Conservation (phyloP, 1,140 invertebrate species). For the Lasioglossum baleicum region DNA sequence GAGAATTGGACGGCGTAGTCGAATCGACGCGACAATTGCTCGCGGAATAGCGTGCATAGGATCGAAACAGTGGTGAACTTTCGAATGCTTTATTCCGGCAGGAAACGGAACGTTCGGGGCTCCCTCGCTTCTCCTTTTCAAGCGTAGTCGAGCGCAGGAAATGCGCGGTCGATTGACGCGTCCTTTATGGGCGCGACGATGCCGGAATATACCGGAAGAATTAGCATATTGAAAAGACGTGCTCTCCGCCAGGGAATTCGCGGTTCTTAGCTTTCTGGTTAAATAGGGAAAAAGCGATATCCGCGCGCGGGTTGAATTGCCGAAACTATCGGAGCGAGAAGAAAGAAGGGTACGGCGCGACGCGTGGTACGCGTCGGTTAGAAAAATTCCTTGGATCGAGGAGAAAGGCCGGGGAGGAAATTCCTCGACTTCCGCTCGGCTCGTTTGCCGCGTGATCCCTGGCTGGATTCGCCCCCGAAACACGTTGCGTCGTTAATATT, state of each 20-base stretch:
- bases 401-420: too few species aligned
- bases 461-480: too few species aligned
- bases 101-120: slow-evolving; percentile 40
- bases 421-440: too few species aligned
- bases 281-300: slow-evolving; percentile 73
- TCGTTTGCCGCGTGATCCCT: too few species aligned
- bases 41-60: neutral
- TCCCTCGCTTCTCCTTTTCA: slow-evolving; percentile 39
- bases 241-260: slow-evolving; percentile 59
- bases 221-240: slow-evolving; percentile 64
- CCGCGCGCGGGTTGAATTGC: too few species aligned
- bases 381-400: too few species aligned
- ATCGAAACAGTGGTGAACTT: neutral
- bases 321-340: too few species aligned
- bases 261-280: slow-evolving; percentile 65
- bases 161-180: slow-evolving; percentile 52
- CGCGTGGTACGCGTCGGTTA: too few species aligned
- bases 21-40: neutral
- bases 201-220: slow-evolving; percentile 53
- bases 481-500: slow-evolving; percentile 15
- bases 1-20: too few species aligned
- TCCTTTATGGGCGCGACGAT: slow-evolving; percentile 43
- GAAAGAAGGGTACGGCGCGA: too few species aligned
- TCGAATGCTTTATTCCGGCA: slow-evolving; percentile 30
- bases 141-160: slow-evolving; percentile 44